Evolutionary conservation across 2,113 vertebrate genomes (phyloP), one percentile per base, ranked within the genome.

Genomic region (Poeciliopsis prolifica): DNA sequence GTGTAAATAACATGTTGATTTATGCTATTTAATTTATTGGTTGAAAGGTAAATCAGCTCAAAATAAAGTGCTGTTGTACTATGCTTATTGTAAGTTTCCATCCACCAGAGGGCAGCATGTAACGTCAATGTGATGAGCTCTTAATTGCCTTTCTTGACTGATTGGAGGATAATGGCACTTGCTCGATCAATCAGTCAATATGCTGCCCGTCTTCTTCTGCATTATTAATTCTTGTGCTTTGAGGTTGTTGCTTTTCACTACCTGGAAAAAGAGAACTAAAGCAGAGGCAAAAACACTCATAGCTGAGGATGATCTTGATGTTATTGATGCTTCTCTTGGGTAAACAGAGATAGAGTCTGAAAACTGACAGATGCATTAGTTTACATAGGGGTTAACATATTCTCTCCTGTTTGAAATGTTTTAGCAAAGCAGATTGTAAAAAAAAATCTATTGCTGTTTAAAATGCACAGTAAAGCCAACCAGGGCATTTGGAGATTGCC

Each of bases 81-180:
- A 35, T 35, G 19, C 15, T 24, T 65, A n/a, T 28, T 37, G 5
- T 17, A 37, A 4, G 6, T 33, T 12, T 28, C 66, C 17, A 62
- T 63, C 89, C 92, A 90, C 78, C 72, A 92, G 91, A 61, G 68
- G 79, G 87, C 86, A 85, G 79, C 83, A 88, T 14, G 78, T 51
- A 9, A 73, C 13, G 17, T 12, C 0, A 28, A 68, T 42, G 26
- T 19, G 1, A 31, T 22, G 30, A 7, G 30, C 63, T 33, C 3
- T 24, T 2, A 0, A 6, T 37, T 65, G 24, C 24, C 8, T 8
- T 65, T 30, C 30, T n/a, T 40, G 65, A 40, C 17, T 63, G 61
- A 63, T 9, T 31, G 29, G 58, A 33, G 26, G 65, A 51, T 76
- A 48, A 10, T 65, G 14, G 12, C 4, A 13, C 31, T 72, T 28